Evolutionary conservation across 2,888 invertebrate species (phyloP), one percentile per base, ranked within the genome.

Genomic region (Meteorus cinctellus): DNA sequence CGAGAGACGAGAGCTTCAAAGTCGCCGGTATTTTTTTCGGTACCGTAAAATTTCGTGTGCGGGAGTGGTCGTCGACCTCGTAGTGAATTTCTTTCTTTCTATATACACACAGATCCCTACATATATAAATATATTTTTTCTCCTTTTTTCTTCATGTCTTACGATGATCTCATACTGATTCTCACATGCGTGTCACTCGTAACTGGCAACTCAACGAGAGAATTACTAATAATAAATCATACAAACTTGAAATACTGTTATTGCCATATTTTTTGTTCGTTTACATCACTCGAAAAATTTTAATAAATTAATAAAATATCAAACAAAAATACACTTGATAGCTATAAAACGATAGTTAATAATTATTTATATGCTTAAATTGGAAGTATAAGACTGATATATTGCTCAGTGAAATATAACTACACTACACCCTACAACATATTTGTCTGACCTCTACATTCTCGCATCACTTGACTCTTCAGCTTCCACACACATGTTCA

Each of bases 1-100:
- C n/a, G 79, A 59, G 68, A 60, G 67, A 59, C 60, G 72, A 74
- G 78, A 80, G 79, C 77, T 78, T 79, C 77, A 78, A 80, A 79
- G 79, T 78, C 76, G 74, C 74, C 81, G 80, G 73, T 78, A 60
- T 70, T 72, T 48, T 68, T 75, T 71, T 67, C 62, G 65, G 59
- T 74, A 19, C 36, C 75, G 29, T 68, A 68, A 68, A 75, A 59
- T 73, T 66, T 73, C 36, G 55, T 73, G 66, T 24, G 66, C 72
- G 72, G 55, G 74, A 27, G 74, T 63, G 79, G 77, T 69, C 77
- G 67, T 74, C 73, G 80, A 80, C 79, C 79, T 77, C 74, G 62
- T 65, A 8, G 55, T 73, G 72, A 77, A 72, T 72, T 48, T 60
- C n/a, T 55, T 77, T 29, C 31, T 74, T 55, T 60, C 31, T 71